Conservation (phyloP, 2,888 invertebrate species). For the Cecidostiba fungosa region DNA sequence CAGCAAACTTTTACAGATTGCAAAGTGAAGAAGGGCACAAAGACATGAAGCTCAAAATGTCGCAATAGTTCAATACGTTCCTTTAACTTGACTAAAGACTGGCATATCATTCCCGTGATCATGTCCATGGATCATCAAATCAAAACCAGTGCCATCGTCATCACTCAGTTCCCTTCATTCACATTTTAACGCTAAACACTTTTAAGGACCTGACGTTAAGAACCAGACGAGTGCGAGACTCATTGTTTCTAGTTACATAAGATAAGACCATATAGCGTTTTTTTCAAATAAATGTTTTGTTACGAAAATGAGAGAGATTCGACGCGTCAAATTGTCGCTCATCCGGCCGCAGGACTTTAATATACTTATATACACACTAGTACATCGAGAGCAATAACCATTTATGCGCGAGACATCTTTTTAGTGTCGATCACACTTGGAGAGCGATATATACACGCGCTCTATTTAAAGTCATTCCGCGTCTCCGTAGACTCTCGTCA, state of each 20-base stretch:
- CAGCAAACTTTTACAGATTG: constrained; percentile 62
- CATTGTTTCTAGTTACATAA: constrained; percentile 60
- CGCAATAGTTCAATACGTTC: constrained; percentile 55
- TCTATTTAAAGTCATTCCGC: constrained; percentile 14
- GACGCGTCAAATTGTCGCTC: background rate
- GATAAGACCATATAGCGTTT: constrained; percentile 45
- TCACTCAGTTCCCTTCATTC: constrained; percentile 46
- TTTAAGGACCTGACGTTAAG: constrained; percentile 27
- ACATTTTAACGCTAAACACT: constrained; percentile 31
- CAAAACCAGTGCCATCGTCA: constrained; percentile 36
- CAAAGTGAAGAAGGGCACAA: constrained; percentile 55
- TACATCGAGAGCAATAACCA: background rate
- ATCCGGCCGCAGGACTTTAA: constrained; percentile 14
- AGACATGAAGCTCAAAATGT: constrained; percentile 60
- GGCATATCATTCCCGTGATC: constrained; percentile 62
- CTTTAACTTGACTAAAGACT: constrained; percentile 58
- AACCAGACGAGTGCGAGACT: constrained; percentile 34
- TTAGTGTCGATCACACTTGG: background rate
- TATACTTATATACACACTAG: background rate
- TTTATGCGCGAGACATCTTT: background rate
- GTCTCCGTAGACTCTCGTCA: background rate
- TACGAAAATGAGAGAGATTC: constrained; percentile 25
- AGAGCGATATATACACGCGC: background rate
- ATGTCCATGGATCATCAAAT: constrained; percentile 49
- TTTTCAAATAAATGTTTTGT: constrained; percentile 63